Base-by-base conservation (phyloP, 2,888 invertebrate genomes). In the Galeopsomyia nigrocyanea region DNA sequence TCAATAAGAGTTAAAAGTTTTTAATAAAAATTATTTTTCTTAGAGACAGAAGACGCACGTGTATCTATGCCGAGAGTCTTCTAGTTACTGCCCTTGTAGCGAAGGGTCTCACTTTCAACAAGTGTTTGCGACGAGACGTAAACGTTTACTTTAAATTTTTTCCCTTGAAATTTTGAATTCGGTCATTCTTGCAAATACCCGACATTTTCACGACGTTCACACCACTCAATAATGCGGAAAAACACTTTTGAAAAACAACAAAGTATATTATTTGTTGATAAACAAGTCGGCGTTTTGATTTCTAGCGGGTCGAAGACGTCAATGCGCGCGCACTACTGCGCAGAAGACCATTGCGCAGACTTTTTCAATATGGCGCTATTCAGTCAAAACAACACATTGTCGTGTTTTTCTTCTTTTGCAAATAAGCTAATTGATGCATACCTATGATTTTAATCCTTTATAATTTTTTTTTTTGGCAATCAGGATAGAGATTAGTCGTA, bases 281-380 rank as follows among this genome's bases (percentile, higher is more conserved):
- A 13, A 1, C 13, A 39, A 10, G 39, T 39, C 39, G 39, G 7
- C 5, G 13, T 10, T 39, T 39, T 39, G 39, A 39, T 5, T 39
- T 39, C 1, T 39, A 39, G 39, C 39, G 39, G 10, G 39, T 39
- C 7, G 10, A 39, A 31, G 31, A 7, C 51, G 21, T 10, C 14
- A 22, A 22, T 64, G 64, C 64, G 64, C 64, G 21, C 53, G 31
- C 64, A 46, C 22, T 55, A 13, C 39, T 39, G 49, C 19, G 22
- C 13, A 10, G 13, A 39, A 39, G 13, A 5, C 39, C 13, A 39
- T 3, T 39, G 39, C 39, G 13, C 17, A 17, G 46, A 58, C 9
- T n/a, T 5, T 65, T 26, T 53, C 31, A 65, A 47, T 22, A 55
- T 61, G 64, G 57, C 53, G 58, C 17, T 60, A 17, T 58, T 46